Percentiles rank a stretch among this genome's conserved stretches.
Evolutionary conservation across 1,140 invertebrate species (phyloP).

Genomic region (Patella vulgata): DNA sequence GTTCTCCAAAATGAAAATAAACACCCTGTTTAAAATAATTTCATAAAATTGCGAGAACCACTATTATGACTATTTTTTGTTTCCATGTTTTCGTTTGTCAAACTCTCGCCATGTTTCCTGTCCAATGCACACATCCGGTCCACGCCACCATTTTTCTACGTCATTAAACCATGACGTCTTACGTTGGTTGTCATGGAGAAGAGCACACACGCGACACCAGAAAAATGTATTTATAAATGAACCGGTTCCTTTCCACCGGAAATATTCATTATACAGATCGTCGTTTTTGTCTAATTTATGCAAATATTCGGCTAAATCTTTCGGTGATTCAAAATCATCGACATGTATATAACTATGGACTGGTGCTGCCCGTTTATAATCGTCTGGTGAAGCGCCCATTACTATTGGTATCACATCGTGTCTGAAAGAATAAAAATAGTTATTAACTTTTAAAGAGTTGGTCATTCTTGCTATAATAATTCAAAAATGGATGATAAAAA

Average conservation of each 20-base stretch:
- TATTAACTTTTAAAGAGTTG: too few relatives aligned
- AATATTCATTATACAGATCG: conserved; percentile 66
- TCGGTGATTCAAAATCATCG: conserved; percentile 91
- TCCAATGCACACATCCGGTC: conserved; percentile 48
- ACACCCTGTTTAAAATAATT: too few relatives aligned
- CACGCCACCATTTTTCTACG: conserved; percentile 54
- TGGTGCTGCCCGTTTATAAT: conserved; percentile 59
- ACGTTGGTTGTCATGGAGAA: conserved; percentile 48
- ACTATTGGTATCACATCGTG: conserved; percentile 64
- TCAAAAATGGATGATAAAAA: too few relatives aligned
- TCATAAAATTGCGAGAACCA: too few relatives aligned
- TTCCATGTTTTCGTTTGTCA: too few relatives aligned
- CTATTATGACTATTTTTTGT: too few relatives aligned
- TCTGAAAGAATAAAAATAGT: conserved; percentile 17
- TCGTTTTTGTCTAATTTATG: conserved; percentile 69
- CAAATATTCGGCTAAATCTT: conserved; percentile 87
- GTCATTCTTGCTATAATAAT: too few relatives aligned
- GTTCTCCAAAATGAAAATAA: too few relatives aligned
- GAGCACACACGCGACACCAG: conserved; percentile 92
- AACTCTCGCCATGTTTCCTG: conserved; percentile 39
- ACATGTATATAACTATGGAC: conserved; percentile 92
- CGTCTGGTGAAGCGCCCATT: conserved; percentile 67
- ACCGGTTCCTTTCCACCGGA: conserved; percentile 63
- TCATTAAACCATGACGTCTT: conserved; percentile 35
- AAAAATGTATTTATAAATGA: conserved; percentile 72